Conservation (phyloP, 2,888 invertebrate genomes). For the Orchesella flavescens region DNA sequence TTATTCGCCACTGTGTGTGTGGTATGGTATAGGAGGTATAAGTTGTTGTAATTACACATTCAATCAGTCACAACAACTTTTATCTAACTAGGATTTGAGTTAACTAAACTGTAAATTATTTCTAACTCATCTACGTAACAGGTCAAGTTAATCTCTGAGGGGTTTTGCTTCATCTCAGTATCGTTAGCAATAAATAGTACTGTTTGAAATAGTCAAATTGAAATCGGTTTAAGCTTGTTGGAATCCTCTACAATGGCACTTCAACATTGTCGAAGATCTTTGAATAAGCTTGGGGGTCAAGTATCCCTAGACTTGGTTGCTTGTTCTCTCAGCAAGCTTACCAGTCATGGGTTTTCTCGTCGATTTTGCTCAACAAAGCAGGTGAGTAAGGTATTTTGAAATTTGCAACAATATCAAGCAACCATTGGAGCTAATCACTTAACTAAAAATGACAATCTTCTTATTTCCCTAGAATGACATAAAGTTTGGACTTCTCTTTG, state of each 20-base stretch:
- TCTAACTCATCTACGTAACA: too few species aligned
- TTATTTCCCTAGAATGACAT: conserved; percentile 44
- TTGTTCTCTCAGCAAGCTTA: not conserved
- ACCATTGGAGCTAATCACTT: not conserved
- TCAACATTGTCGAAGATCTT: conserved; percentile 40
- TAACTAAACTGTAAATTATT: too few species aligned
- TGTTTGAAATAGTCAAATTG: too few species aligned
- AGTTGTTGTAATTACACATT: too few species aligned
- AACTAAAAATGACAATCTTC: not conserved
- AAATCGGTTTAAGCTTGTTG: too few species aligned
- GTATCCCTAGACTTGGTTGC: conserved; percentile 30
- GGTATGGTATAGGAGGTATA: too few species aligned
- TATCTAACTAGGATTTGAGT: too few species aligned
- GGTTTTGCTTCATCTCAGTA: too few species aligned
- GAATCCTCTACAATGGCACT: conserved; percentile 33
- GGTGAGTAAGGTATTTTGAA: conserved; percentile 20
- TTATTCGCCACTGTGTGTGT: too few species aligned
- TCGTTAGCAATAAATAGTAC: too few species aligned
- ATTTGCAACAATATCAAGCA: not conserved
- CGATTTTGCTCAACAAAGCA: conserved; percentile 48
- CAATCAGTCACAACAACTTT: too few species aligned
- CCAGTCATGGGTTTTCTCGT: not conserved
- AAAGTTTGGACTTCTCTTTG: conserved; percentile 80
- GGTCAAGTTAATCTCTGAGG: too few species aligned
- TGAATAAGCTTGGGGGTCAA: conserved; percentile 41